A percentile compares a stretch with the other conserved stretches of the same genome.
Conservation (phyloP, 2,113 vertebrate genomes). For the Cyphomyrus plagiostoma region DNA sequence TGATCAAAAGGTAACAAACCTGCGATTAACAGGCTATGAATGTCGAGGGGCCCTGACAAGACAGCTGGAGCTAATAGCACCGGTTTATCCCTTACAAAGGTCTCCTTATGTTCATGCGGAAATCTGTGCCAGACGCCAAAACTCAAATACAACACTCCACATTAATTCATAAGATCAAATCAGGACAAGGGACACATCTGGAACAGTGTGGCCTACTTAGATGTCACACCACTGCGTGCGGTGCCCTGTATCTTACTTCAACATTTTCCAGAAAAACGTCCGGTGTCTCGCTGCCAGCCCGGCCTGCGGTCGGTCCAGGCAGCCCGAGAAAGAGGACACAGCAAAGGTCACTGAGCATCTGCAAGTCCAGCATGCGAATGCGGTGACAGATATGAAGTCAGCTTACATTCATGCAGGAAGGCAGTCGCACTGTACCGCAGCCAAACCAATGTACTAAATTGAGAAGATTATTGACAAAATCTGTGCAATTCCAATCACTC, state of each 20-base stretch:
- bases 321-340: neutral
- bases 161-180: constrained; percentile 3
- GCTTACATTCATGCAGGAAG: neutral
- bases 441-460: neutral
- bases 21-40: neutral
- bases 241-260: neutral
- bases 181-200: neutral
- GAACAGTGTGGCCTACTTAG: neutral
- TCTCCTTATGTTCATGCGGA: neutral
- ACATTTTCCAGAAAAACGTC: neutral
- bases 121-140: neutral
- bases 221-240: neutral
- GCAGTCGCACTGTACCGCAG: neutral
- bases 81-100: neutral
- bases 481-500: neutral
- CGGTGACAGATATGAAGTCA: neutral
- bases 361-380: neutral
- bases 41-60: neutral
- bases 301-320: neutral
- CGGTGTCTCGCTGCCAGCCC: neutral
- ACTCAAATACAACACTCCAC: neutral
- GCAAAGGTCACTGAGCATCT: neutral
- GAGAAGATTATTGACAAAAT: neutral
- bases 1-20: neutral
- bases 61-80: neutral